Percentiles rank a stretch among this genome's conserved stretches.
These are phyloP conservation scores for Tubiluchus corallicola DNA, from an alignment of 2,888 invertebrate species.

Conservation along the genomic window DNA sequence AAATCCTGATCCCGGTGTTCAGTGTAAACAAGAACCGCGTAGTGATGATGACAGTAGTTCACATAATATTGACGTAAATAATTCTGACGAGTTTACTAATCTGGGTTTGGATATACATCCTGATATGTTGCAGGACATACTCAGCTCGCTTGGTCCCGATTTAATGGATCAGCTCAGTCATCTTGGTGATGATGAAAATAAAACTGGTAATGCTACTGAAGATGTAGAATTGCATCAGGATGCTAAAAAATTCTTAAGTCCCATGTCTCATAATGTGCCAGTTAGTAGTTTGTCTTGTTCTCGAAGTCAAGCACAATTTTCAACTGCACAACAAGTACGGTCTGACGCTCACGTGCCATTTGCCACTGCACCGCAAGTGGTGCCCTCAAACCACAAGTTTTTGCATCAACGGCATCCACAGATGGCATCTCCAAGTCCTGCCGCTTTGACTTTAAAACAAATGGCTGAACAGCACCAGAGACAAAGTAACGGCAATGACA, in stretches of 20 bases:
- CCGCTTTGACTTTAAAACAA: constrained; percentile 83
- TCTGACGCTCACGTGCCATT: neutral
- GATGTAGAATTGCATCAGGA: constrained; percentile 18
- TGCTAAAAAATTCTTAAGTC: neutral
- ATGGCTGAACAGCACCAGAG: constrained; percentile 95
- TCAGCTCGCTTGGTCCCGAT: constrained; percentile 40
- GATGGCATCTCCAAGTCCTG: constrained; percentile 41
- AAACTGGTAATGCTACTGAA: constrained; percentile 15
- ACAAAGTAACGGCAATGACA: constrained; percentile 17
- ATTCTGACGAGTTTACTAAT: constrained; percentile 20
- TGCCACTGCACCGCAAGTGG: neutral
- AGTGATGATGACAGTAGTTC: constrained; percentile 16
- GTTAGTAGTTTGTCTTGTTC: too few species aligned
- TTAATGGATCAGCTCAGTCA: constrained; percentile 53
- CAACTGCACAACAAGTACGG: neutral
- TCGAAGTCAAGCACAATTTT: too few species aligned
- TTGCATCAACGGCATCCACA: neutral
- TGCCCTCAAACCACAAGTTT: neutral
- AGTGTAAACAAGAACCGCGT: constrained; percentile 52
- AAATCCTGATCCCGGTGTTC: constrained; percentile 40
- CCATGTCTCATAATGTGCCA: too few species aligned
- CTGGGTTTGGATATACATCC: constrained; percentile 36
- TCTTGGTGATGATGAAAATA: constrained; percentile 12
- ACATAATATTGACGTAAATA: constrained; percentile 14
- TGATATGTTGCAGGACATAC: constrained; percentile 62